Evolutionary conservation across 1,140 invertebrate genomes (phyloP), one percentile per base, ranked within the genome.

Genomic region (Diuraphis noxia): DNA sequence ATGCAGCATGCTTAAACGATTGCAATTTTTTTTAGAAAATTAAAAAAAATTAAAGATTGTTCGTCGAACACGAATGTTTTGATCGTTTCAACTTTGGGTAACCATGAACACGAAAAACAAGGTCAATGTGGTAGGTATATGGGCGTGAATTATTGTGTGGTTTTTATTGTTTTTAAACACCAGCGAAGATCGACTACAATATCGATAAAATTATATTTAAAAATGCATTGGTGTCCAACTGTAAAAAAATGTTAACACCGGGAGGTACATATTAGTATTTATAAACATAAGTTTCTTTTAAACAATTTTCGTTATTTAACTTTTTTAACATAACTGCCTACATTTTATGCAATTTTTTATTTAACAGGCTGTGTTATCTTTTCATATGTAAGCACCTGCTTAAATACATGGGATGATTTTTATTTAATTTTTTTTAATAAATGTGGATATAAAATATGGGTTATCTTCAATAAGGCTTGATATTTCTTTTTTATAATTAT

Each of bases 61-160:
- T 63, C 10, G 56, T 63, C 30, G 30, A 84, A 84, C 40, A 41
- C 41, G 40, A 84, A 86, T 86, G 84, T 86, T 86, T 49, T 86
- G 84, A 49, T 86, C n/a, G n/a, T 52, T 23, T 30, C 56, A n/a
- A 46, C 34, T 86, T 49, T 86, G 36, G 84, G 84, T 86, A 36
- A 49, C 84, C 84, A 86, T 86, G 84, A 86, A 49, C n/a, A 86
- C 84, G 2, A 86, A 36, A 86, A 86, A 86, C 49, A n/a, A 86
- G 84, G 84, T 86, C 84, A 86, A 52, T 86, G 43, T 86, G 46
- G 34, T 86, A 36, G n/a, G n/a, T n/a, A 52, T 86, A 63, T 17
- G 52, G 19, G 25, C 43, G 43, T 86, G 19, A 23, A 17, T 17
- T 46, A 41, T 41, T 17, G 19, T 38, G 25, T 13, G 21, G 17